Base-by-base conservation (phyloP, 2,113 vertebrate species). In the Oncorhynchus gorbuscha region DNA sequence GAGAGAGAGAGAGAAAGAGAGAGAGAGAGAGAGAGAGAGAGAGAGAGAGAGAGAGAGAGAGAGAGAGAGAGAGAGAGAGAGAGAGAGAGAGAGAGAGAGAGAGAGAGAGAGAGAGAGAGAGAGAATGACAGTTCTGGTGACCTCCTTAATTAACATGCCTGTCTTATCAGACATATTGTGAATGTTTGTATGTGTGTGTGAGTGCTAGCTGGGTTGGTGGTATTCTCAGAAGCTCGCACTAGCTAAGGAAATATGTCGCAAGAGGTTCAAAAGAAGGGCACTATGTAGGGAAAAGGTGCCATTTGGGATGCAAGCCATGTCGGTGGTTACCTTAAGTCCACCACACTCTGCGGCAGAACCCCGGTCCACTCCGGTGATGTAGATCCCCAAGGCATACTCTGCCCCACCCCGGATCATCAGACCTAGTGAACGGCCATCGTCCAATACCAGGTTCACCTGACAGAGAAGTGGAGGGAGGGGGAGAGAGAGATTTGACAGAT, bases 401-500 rank as follows among this genome's bases (percentile, higher is more conserved):
- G 96, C 95, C 73, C 98, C 98, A 3, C 98, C 98, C 0, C 98
- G 93, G 83, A 99, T 97, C 85, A 98, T 98, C 73, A 99, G 93
- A 58, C 98, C 98, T 83, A 99, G 91, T 64, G 97, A 97, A 0
- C 95, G 96, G 5, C 97, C 98, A 1, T 98, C 95, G 0, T 96
- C 95, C 90, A 99, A 88, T 39, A 99, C 95, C 91, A 99, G 85
- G 85, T 99, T 99, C 76, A 99, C 98, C 97, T 99, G 87, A 69
- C 13, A 28, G 66, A 32, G 65, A 59, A 18, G 8, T 45, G 39
- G 28, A n/a, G 28, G 70, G 14, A 1, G 22, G 39, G 8, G 75
- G 79, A 39, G 35, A 75, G 26, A 48, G 45, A 64, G n/a, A 61
- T 45, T 45, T 45, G 9, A 45, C 8, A 45, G 9, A 11, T 3